Percentiles rank a stretch among this genome's conserved stretches.
Evolutionary conservation across 2,113 vertebrate genomes (phyloP).

Genomic region (Cochlearius cochlearius): DNA sequence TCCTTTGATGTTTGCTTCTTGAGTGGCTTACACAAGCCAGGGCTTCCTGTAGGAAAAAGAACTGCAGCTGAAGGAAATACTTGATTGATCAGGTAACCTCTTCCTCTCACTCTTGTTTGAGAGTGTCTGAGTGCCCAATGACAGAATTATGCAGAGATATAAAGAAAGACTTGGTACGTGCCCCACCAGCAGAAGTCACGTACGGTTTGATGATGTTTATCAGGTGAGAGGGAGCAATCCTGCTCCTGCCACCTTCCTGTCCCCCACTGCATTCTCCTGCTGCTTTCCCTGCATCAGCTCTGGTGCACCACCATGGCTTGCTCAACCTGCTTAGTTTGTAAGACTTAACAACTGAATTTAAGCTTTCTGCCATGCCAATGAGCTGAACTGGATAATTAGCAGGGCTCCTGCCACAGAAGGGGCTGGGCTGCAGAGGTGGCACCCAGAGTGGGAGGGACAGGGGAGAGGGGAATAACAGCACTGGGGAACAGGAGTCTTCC

Average conservation of each 20-base stretch:
- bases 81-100: slow-evolving; percentile 52
- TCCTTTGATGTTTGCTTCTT: slow-evolving; percentile 74
- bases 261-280: not conserved
- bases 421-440: not conserved
- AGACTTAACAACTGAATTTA: not conserved
- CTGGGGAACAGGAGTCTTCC: not conserved
- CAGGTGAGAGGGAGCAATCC: not conserved
- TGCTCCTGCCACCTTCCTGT: not conserved
- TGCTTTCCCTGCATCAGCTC: not conserved
- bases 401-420: not conserved
- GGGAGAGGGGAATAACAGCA: not conserved
- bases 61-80: slow-evolving; percentile 52
- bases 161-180: not conserved
- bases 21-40: slow-evolving; percentile 63
- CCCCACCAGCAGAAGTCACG: not conserved
- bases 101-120: slow-evolving; percentile 34
- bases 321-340: not conserved
- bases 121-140: slow-evolving; percentile 34
- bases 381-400: not conserved
- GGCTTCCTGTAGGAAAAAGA: slow-evolving; percentile 44
- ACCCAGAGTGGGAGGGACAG: not conserved
- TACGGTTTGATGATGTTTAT: not conserved
- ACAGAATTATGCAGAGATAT: not conserved
- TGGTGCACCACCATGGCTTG: not conserved
- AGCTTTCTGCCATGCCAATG: not conserved